phyloP scores from a whole-genome alignment of 2,113 vertebrate species.

The Corythoichthys intestinalis region DNA sequence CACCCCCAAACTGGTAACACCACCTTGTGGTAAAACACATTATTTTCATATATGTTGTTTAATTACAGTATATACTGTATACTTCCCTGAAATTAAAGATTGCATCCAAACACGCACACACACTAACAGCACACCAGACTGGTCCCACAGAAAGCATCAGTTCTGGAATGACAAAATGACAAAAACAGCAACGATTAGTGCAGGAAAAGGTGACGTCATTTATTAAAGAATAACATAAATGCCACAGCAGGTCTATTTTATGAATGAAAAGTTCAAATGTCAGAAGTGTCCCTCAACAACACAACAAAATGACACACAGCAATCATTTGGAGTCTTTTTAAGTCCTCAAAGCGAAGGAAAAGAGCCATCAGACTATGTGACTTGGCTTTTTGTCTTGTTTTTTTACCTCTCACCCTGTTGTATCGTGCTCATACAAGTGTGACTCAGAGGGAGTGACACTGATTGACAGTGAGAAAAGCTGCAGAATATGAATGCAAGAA shows the following conservation, averaged over 20 bases:
- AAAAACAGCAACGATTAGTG: conserved; percentile 29
- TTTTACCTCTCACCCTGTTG: conserved; percentile 1
- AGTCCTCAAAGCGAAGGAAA: not conserved
- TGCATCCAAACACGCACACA: not conserved
- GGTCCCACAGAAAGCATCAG: conserved; percentile 16
- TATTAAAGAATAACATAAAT: conserved; percentile 12
- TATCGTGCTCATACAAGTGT: not conserved
- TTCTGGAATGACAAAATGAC: conserved; percentile 55
- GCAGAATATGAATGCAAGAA: not conserved
- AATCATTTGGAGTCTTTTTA: not conserved
- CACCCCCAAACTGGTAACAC: conserved; percentile 10
- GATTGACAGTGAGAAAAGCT: not conserved
- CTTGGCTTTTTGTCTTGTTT: conserved; percentile 12
- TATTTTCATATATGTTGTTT: not conserved
- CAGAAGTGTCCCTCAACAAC: not conserved
- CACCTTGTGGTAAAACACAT: conserved; percentile 30
- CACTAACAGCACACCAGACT: not conserved
- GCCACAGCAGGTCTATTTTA: conserved; percentile 6
- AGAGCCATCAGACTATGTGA: not conserved
- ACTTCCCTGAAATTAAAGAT: not conserved
- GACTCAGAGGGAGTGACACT: not conserved
- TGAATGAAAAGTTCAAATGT: not conserved
- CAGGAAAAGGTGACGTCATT: conserved; percentile 9
- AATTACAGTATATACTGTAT: conserved; percentile 17
- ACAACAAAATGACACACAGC: not conserved